Base-by-base conservation (phyloP, 2,888 invertebrate genomes). In the Platycheirus rosarum region DNA sequence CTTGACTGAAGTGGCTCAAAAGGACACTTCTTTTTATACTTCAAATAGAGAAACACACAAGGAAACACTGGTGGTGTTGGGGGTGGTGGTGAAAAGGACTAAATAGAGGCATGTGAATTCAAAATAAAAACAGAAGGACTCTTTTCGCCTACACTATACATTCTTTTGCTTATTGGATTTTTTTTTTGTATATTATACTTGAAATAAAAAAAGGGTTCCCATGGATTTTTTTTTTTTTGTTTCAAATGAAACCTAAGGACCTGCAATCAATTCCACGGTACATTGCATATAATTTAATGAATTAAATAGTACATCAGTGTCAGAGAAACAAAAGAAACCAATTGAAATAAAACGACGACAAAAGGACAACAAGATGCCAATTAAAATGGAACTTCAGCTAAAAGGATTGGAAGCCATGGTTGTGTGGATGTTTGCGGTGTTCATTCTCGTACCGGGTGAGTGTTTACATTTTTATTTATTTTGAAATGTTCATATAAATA, bases 1-100 rank as follows among this genome's bases (percentile, higher is more conserved):
- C 84, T 84, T 78, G 78, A 84, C 57, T 84, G 84, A 74, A 84
- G 78, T 74, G 53, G 23, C 78, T 84, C 76, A 78, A 84, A 84
- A 78, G 84, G 78, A 82, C 77, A 82, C 82, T 77, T 82, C 76
- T 76, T 82, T 82, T 68, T 71, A 55, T 77, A 73, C 77, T 82
- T 77, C 53, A 63, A 77, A 82, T 77, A 60, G 77, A 82, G 77
- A 73, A 80, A 80, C 51, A 73, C 74, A 69, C 13, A 62, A 23
- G n/a, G 18, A 60, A 26, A 51, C 11, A 2, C 20, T 16, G 35
- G 2, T 4, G n/a, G 18, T 35, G 55, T 35, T 23, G 55, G n/a
- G n/a, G n/a, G 40, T 14, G 6, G 13, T 48, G 29, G 6, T 13
- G 18, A 16, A 23, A 62, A 53, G 49, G 18, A 26, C 42, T 1